Evolutionary conservation across 1,140 invertebrate species (phyloP).

Genomic region (Heterodera carotae): DNA sequence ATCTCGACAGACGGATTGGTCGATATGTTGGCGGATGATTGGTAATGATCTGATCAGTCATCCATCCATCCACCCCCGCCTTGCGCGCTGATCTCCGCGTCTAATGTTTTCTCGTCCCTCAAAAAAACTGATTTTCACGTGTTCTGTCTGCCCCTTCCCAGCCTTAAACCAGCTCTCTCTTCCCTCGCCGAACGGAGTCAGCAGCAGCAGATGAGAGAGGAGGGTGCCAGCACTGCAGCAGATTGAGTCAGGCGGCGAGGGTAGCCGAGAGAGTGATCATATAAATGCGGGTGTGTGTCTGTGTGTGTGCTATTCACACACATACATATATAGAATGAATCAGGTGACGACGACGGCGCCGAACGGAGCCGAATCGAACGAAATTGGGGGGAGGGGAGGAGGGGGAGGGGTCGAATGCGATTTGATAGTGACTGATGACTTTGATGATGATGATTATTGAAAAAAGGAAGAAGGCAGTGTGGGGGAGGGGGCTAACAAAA

Average conservation of each 20-base stretch:
- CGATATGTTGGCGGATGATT: too few species aligned
- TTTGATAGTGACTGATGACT: too few species aligned
- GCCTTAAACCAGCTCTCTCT: too few species aligned
- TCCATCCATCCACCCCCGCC: too few species aligned
- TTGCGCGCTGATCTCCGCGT: too few species aligned
- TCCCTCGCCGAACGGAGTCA: background rate
- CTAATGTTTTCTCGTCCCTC: background rate
- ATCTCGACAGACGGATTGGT: too few species aligned
- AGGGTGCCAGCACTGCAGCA: background rate
- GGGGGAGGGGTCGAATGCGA: too few species aligned
- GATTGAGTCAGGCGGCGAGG: too few species aligned
- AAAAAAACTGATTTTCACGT: slow-evolving; percentile 7
- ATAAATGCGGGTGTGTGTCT: background rate
- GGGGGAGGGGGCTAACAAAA: too few species aligned
- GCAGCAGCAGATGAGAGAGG: background rate
- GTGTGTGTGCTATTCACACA: too few species aligned
- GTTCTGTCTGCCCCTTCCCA: background rate
- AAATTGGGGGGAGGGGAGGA: background rate
- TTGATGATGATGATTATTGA: too few species aligned
- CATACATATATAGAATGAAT: background rate
- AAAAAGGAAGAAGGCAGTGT: too few species aligned
- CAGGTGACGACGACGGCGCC: background rate
- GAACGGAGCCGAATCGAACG: background rate
- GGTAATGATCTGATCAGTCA: background rate
- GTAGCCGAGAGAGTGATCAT: background rate